Evolutionary conservation across 2,888 invertebrate species (phyloP).

Genomic region (Acanthopleura granulata): DNA sequence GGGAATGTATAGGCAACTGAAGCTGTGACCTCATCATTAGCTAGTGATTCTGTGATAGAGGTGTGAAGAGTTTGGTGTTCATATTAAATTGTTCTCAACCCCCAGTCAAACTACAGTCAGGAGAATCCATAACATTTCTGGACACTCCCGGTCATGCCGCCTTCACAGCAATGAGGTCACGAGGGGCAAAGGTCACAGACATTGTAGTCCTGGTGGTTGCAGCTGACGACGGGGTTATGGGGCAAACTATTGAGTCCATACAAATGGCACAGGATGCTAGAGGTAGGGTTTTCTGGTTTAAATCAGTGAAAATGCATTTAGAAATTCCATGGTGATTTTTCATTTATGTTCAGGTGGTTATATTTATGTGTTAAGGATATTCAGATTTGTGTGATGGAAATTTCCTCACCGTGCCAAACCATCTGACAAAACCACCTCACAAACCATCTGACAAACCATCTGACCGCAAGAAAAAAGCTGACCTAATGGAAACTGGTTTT

Average conservation of each 20-base stretch:
- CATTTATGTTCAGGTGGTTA: no score
- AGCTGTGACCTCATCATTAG: no score
- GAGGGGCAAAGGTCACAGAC: conserved; percentile 97
- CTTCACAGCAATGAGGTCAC: conserved; percentile 90
- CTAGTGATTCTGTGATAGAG: no score
- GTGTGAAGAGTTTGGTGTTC: no score
- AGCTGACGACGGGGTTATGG: conserved; percentile 99
- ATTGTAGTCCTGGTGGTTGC: conserved; percentile 92
- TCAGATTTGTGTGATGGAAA: no score
- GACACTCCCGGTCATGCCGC: conserved; percentile 99
- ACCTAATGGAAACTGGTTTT: no score
- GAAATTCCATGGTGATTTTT: not conserved
- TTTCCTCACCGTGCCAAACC: no score
- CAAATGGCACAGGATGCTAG: conserved; percentile 75
- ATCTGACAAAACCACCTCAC: no score
- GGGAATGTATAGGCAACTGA: no score
- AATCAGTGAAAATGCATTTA: not conserved
- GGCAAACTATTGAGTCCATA: conserved; percentile 94
- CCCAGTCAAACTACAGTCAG: conserved; percentile 78
- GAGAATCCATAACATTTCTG: conserved; percentile 88
- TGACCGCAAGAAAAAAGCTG: no score
- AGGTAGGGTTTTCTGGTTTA: conserved; percentile 37
- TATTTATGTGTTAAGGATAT: no score
- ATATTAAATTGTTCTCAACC: conserved; percentile 19
- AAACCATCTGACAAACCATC: no score